Evolutionary conservation across 2,888 invertebrate species (phyloP), one percentile per base, ranked within the genome.

Genomic region (Mesorhabditis sp.): DNA sequence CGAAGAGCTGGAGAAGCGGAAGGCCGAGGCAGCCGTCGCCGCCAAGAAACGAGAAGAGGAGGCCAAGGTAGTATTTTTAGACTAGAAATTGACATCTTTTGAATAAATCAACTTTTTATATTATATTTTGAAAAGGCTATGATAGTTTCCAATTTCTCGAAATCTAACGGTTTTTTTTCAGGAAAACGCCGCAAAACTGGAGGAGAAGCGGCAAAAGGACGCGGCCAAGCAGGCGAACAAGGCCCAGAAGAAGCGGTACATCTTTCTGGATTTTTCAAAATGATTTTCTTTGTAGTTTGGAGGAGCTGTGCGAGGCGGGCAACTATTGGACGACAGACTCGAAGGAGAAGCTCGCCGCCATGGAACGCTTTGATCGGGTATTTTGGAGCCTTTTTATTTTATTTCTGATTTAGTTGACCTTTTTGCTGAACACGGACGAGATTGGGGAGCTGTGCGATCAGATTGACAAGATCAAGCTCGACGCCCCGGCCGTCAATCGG

Each of bases 11-110:
- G 76, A 78, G 68, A 95, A 94, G 86, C 93, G 92, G 86, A 91
- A 91, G 58, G 87, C 95, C 50, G 92, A 94, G 79, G 93, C 92
- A 84, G 94, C 75, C 63, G 75, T 76, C 5, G 75, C 74, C 4
- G 69, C 70, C 43, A 41, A 13, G 63, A 70, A 62, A 68, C 65
- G 5, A 7, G 65, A 10, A 42, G 41, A 41, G 65, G 43, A 65
- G 44, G 28, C 28, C 28, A 28, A 28, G 28, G 28, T 28, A 28
- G 28, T 28, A 28, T 28, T 28, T 28, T 28, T 28, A 28, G 28
- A 28, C 28, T 28, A 1, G 28, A 28, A 1, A 28, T 28, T 28
- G 28, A 28, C 2, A 1, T 28, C 28, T 28, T 1, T 28, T 28
- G 1, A 28, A 28, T 28, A 28, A 28, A 28, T 28, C 28, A 28